Percentiles rank a stretch among this genome's conserved stretches.
These are phyloP conservation scores for Amphimallon solstitiale DNA, from an alignment of 2,888 invertebrate genomes.

Conservation along the genomic window DNA sequence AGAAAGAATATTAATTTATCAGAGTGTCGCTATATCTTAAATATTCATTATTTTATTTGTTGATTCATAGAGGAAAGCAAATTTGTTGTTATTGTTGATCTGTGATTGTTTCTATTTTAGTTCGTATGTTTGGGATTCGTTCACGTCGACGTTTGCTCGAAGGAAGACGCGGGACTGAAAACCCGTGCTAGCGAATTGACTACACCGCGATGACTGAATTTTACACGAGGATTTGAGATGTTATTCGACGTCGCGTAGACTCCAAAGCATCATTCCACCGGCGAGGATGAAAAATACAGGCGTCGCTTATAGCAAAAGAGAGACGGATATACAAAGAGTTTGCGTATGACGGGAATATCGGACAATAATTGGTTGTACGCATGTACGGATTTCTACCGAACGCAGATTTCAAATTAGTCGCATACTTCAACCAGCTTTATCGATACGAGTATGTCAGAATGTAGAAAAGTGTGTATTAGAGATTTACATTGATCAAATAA, in stretches of 20 bases:
- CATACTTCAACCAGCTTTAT: conserved; percentile 17
- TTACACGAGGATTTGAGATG: conserved; percentile 22
- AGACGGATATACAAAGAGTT: conserved; percentile 11
- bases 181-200: conserved; percentile 7
- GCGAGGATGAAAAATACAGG: not conserved
- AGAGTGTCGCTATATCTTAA: conserved; percentile 20
- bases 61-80: too few species aligned
- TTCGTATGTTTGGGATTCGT: not conserved
- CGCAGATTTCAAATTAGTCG: conserved; percentile 32
- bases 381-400: conserved; percentile 34
- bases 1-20: conserved; percentile 10
- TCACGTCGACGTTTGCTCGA: conserved; percentile 16
- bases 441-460: not conserved
- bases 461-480: not conserved
- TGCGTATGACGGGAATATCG: conserved; percentile 30
- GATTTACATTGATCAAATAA: too few species aligned
- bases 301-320: not conserved
- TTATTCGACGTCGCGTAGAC: conserved; percentile 24
- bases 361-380: conserved; percentile 36
- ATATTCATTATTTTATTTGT: not conserved
- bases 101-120: conserved; percentile 3
- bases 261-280: conserved; percentile 17
- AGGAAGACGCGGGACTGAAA: not conserved
- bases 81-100: conserved; percentile 10
- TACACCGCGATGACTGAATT: conserved; percentile 26